Percentiles rank a stretch among this genome's conserved stretches.
phyloP scores from a whole-genome alignment of 2,888 invertebrate genomes.

The Synergus umbraculus region DNA sequence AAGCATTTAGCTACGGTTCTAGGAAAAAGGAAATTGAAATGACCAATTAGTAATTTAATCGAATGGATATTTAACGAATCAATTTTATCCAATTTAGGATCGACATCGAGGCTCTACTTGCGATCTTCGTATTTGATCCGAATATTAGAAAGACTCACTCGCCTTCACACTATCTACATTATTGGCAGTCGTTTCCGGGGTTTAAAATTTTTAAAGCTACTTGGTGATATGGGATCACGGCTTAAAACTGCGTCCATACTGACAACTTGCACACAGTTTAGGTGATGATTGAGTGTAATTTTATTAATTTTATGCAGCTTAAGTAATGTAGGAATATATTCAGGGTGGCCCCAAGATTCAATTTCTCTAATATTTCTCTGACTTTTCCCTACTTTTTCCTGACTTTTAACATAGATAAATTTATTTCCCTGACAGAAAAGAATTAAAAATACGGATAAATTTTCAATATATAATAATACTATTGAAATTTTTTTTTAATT shows the following conservation, averaged over 20 bases:
- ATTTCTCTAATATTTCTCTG: no score
- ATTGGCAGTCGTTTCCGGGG: conserved; percentile 63
- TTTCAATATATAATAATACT: no score
- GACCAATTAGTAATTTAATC: neutral
- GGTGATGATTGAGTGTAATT: neutral
- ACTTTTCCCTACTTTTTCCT: no score
- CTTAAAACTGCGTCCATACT: conserved; percentile 55
- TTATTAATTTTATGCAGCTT: no score
- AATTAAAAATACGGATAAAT: no score
- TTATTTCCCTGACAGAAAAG: no score
- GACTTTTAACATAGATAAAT: no score
- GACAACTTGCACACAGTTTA: conserved; percentile 61
- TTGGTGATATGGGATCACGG: conserved; percentile 61
- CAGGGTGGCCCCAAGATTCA: no score
- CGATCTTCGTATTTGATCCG: conserved; percentile 62
- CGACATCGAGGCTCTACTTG: conserved; percentile 62
- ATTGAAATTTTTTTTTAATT: no score
- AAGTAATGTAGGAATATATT: no score
- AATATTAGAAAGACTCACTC: conserved; percentile 65
- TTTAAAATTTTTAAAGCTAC: conserved; percentile 65
- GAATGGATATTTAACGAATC: neutral
- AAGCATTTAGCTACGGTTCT: neutral
- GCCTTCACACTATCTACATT: conserved; percentile 66
- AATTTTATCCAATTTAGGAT: conserved; percentile 49
- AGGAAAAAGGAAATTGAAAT: neutral